These are phyloP conservation scores for Pyrochroa serraticornis DNA, from an alignment of 2,888 invertebrate species.

Conservation along the genomic window DNA sequence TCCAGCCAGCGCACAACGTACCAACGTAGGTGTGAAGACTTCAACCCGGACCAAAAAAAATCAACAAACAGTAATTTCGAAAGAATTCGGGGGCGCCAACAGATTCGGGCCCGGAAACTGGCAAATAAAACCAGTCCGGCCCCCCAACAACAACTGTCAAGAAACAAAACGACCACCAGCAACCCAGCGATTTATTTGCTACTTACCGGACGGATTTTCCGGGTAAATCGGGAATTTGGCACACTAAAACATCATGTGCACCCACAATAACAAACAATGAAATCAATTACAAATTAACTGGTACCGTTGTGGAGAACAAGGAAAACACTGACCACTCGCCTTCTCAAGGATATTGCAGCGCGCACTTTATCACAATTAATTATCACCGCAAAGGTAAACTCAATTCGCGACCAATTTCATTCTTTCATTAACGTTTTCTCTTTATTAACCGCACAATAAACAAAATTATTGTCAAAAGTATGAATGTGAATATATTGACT, in stretches of 20 bases:
- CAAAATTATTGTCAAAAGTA: conserved; percentile 53
- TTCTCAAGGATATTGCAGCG: background rate
- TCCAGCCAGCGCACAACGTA: conserved; percentile 19
- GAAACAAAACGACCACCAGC: conserved; percentile 10
- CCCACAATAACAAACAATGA: conserved; percentile 12
- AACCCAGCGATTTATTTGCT: conserved; percentile 2
- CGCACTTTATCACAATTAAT: conserved; percentile 19
- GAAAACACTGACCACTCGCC: conserved; percentile 12
- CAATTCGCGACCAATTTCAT: conserved; percentile 6
- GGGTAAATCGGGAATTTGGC: conserved; percentile 4
- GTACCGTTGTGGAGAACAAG: conserved; percentile 10
- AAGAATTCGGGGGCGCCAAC: too few relatives aligned
- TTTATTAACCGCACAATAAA: conserved; percentile 48
- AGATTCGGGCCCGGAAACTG: too few relatives aligned
- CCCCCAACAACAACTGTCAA: conserved; percentile 2
- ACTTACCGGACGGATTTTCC: conserved; percentile 13
- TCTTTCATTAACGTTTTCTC: conserved; percentile 26
- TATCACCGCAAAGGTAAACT: conserved; percentile 12
- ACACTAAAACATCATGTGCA: conserved; percentile 13
- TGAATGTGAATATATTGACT: conserved; percentile 55
- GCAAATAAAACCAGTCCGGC: too few relatives aligned
- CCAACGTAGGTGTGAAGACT: conserved; percentile 13
- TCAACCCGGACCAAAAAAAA: background rate
- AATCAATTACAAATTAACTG: conserved; percentile 8
- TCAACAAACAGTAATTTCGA: too few relatives aligned